Evolutionary conservation across 64 coral and sea anemone species (phyloP).

Genomic region (Pocillopora verrucosa): DNA sequence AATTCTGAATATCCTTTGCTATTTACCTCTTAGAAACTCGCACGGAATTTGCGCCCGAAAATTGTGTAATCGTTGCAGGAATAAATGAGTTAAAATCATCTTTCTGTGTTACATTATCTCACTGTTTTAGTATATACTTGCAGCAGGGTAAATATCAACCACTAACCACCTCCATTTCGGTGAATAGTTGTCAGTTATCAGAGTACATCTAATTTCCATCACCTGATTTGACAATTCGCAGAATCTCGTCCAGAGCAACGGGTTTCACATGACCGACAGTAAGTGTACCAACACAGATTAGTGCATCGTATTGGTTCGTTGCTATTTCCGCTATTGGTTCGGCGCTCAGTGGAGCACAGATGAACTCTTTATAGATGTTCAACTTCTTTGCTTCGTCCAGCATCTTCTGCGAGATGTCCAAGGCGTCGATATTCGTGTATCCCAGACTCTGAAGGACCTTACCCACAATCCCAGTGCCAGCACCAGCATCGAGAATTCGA

Average conservation of each 20-base stretch:
- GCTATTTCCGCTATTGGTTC: slow-evolving; percentile 20
- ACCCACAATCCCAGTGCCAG: slow-evolving; percentile 59
- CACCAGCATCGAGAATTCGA: slow-evolving; percentile 54
- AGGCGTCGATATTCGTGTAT: slow-evolving; percentile 49
- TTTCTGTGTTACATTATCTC: no score
- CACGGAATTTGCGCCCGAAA: no score
- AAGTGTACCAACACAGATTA: slow-evolving; percentile 45
- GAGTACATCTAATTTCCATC: not conserved
- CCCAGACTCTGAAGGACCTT: slow-evolving; percentile 34
- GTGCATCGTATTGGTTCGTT: slow-evolving; percentile 47
- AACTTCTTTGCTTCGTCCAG: slow-evolving; percentile 53
- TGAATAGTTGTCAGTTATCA: no score
- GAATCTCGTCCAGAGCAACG: slow-evolving; percentile 46
- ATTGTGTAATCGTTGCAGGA: no score
- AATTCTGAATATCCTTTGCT: no score
- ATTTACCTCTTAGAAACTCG: no score
- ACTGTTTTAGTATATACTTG: no score
- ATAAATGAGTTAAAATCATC: no score
- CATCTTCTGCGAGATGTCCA: slow-evolving; percentile 60
- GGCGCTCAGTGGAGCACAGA: slow-evolving; percentile 39
- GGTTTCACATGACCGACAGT: slow-evolving; percentile 54
- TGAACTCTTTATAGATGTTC: slow-evolving; percentile 64
- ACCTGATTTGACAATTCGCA: slow-evolving; percentile 58
- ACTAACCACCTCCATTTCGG: no score
- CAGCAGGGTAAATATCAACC: no score